Percentiles rank a stretch among this genome's conserved stretches.
These are phyloP conservation scores for Leucopternis melanops DNA, from an alignment of 2,113 vertebrate species.

Conservation along the genomic window DNA sequence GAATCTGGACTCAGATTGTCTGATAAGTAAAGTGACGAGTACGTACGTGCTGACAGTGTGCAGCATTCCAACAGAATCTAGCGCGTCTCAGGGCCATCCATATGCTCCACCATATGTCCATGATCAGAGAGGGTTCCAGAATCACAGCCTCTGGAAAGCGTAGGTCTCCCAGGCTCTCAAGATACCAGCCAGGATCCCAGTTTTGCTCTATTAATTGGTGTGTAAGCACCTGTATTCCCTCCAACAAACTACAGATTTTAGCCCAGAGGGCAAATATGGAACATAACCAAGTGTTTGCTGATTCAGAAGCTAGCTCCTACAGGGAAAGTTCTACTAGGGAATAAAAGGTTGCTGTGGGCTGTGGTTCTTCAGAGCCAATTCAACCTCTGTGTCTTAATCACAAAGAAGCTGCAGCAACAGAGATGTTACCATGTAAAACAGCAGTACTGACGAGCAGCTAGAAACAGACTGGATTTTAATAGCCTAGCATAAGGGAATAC, in stretches of 20 bases:
- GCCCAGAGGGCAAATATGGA: not conserved
- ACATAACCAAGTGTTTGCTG: not conserved
- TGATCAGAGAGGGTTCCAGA: not conserved
- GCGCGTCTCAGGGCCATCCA: not conserved
- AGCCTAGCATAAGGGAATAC: not conserved
- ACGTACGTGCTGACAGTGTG: not conserved
- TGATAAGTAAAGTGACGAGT: not conserved
- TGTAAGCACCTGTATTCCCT: not conserved
- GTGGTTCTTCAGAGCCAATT: not conserved
- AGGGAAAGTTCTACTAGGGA: not conserved
- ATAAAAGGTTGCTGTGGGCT: not conserved
- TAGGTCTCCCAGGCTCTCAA: slow-evolving; percentile 7
- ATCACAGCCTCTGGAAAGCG: slow-evolving; percentile 2
- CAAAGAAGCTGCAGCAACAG: not conserved
- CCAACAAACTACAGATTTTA: not conserved
- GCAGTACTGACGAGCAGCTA: not conserved
- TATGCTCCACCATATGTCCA: slow-evolving; percentile 26
- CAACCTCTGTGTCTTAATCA: not conserved
- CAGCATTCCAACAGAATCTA: slow-evolving; percentile 21
- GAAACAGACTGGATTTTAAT: not conserved
- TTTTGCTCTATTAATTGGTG: not conserved
- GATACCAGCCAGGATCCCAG: not conserved
- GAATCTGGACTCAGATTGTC: not conserved
- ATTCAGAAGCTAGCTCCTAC: not conserved
- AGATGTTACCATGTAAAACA: not conserved